Percentiles rank a stretch among this genome's conserved stretches.
These are phyloP conservation scores for Cynoglossus semilaevis DNA, from an alignment of 2,113 vertebrate genomes.

Conservation along the genomic window DNA sequence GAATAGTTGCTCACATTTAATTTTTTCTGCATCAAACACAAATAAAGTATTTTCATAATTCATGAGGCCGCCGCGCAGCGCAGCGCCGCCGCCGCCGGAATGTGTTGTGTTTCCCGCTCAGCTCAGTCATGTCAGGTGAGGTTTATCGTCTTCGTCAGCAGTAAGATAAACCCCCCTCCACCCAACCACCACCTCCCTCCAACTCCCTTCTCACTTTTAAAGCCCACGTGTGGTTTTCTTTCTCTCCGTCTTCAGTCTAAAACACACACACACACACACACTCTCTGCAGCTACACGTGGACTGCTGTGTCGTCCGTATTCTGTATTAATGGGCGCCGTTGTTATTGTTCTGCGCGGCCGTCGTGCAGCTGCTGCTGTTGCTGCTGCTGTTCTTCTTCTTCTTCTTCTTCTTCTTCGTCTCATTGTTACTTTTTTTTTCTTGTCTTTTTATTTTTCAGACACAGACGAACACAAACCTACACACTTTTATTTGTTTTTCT, in stretches of 20 bases:
- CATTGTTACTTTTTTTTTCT: slow-evolving; percentile 62
- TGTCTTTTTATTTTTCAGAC: slow-evolving; percentile 37
- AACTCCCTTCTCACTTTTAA: slow-evolving; percentile 45
- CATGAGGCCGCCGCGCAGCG: slow-evolving; percentile 35
- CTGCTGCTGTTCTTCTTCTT: slow-evolving; percentile 61
- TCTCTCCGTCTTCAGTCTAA: slow-evolving; percentile 52
- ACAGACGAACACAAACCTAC: slow-evolving; percentile 9
- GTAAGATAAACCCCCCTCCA: slow-evolving; percentile 45
- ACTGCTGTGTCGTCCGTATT: slow-evolving; percentile 54
- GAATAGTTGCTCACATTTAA: slow-evolving; percentile 14
- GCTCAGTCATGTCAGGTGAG: slow-evolving; percentile 48
- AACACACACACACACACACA: slow-evolving; percentile 27
- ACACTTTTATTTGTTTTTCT: slow-evolving; percentile 26
- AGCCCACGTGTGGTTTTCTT: slow-evolving; percentile 56
- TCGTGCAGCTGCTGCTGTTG: slow-evolving; percentile 60
- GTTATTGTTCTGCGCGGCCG: slow-evolving; percentile 57
- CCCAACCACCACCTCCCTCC: not conserved
- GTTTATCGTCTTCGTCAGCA: slow-evolving; percentile 55
- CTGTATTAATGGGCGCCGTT: slow-evolving; percentile 66
- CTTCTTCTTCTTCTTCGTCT: slow-evolving; percentile 61
- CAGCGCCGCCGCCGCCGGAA: slow-evolving; percentile 31
- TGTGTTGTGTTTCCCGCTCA: slow-evolving; percentile 52
- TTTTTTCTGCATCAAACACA: slow-evolving; percentile 6
- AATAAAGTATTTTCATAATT: slow-evolving; percentile 55
- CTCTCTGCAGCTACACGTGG: slow-evolving; percentile 41